Conservation (phyloP, 1,140 invertebrate genomes). For the Phenacoccus solenopsis region DNA sequence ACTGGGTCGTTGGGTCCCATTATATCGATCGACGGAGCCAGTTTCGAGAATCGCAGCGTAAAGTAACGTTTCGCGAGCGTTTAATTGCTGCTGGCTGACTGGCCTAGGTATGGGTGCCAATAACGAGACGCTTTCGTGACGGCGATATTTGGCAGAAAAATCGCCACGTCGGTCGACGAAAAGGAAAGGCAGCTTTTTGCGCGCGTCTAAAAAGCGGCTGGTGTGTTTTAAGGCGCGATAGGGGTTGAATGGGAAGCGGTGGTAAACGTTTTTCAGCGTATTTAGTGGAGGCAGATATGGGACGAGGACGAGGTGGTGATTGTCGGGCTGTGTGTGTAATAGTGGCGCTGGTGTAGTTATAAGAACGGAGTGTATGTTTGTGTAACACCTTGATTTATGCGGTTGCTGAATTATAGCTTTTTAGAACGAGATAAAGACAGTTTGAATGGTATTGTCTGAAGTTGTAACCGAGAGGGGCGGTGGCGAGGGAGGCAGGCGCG, state of each 20-base stretch:
- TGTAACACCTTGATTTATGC: conserved; percentile 17
- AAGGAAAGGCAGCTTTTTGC: not conserved
- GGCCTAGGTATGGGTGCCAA: no score
- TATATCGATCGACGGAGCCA: no score
- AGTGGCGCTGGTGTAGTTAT: not conserved
- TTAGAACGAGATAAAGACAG: conserved; percentile 17
- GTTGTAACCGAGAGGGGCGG: conserved; percentile 4
- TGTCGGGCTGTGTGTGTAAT: not conserved
- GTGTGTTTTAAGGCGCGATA: not conserved
- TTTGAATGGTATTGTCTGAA: conserved; percentile 18
- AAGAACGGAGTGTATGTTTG: conserved; percentile 11
- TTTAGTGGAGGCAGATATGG: no score
- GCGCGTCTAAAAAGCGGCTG: not conserved
- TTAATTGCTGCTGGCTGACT: no score
- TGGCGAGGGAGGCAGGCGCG: conserved; percentile 16
- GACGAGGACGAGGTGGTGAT: no score
- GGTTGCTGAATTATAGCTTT: conserved; percentile 17
- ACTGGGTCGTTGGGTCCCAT: no score
- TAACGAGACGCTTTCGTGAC: no score
- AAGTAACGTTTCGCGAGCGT: no score
- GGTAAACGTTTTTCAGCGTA: not conserved
- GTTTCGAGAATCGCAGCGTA: no score
- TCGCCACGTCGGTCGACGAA: not conserved
- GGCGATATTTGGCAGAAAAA: not conserved
- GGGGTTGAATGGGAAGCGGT: not conserved